Evolutionary conservation across 53 echinoderm and acorn worm genomes (phyloP), one percentile per base, ranked within the genome.

Genomic region (Luidia sarsii): DNA sequence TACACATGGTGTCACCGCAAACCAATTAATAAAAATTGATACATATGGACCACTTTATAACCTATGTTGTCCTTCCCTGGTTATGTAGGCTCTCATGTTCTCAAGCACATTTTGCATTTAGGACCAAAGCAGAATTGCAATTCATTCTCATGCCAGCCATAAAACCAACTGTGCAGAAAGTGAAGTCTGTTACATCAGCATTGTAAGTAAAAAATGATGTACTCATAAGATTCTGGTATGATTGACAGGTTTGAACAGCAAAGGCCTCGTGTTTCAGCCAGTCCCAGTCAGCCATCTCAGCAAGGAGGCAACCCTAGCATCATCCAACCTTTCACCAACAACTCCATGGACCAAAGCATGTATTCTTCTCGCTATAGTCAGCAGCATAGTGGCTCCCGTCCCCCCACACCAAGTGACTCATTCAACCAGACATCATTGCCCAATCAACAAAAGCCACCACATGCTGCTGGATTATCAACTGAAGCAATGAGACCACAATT

Each of bases 401-500:
- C 90, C 21, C 74, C 87, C 50, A 92, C 92, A 27, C 92, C 95
- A 14, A 90, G 69, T 38, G 88, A 89, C 49, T 86, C 88, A 43
- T 64, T 32, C 64, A 71, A 45, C 34, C 28, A 29, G 46, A 60
- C 57, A 33, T 21, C 68, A 59, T 25, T 67, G 48, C 31, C 88
- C n/a, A 74, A 85, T 70, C 89, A 91, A 37, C 94, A 75, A 37
- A 81, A 85, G 50, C 75, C 48, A 25, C 79, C 87, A 5, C 80
- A 68, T 46, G 84, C 53, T 9, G 52, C 85, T 15, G 63, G 85
- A 21, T 84, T 77, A 65, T 51, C 80, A 48, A 86, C 73, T 70
- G 95, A 95, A 33, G 85, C 62, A 16, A 83, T 88, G 66, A 81
- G 92, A 48, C 83, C 79, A 73, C 90, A 88, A 67, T 95, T 88